Evolutionary conservation across 2,113 vertebrate species (phyloP), one percentile per base, ranked within the genome.

Genomic region (Rhinoderma darwinii): DNA sequence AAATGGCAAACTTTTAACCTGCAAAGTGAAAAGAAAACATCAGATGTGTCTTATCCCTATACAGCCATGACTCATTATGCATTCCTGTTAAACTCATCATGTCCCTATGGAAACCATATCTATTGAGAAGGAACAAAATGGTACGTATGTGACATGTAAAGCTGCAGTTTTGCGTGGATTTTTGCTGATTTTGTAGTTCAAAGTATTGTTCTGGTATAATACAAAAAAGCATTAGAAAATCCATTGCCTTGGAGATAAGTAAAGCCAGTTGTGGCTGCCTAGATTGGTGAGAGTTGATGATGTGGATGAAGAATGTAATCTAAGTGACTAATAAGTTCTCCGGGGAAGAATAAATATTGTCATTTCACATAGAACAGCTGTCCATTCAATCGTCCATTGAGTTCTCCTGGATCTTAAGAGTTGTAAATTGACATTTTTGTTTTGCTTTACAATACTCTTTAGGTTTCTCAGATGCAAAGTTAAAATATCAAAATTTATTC

Each of bases 251-350:
- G 50, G 66, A 81, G 25, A 86, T 86, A 86, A 81, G 84, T 86
- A 81, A 79, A 86, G 47, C 85, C 85, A 82, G 50, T 86, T 86
- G 61, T 50, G 66, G 35, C 72, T 72, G 14, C 76, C 20, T n/a
- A 70, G 61, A 86, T 78, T 54, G 75, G 61, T 70, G 76, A 84
- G 83, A 86, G 66, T 39, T 72, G 84, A 79, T 68, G 59, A 79
- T 80, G 84, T 74, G 50, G 66, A 86, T 61, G 7, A 86, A 79
- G 66, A 86, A 81, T 44, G 77, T 59, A 81, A 86, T 79, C 47
- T 59, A 86, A 61, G 50, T 81, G 63, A 51, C 85, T 86, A 86
- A 86, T 81, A 81, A 81, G 85, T 61, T 81, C 85, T 81, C 85
- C 22, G 82, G 85, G 77, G 85, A 43, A 73, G 50, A 73, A 86